Evolutionary conservation across 2,888 invertebrate species (phyloP), one percentile per base, ranked within the genome.

Genomic region (Platerodrilus igneus): DNA sequence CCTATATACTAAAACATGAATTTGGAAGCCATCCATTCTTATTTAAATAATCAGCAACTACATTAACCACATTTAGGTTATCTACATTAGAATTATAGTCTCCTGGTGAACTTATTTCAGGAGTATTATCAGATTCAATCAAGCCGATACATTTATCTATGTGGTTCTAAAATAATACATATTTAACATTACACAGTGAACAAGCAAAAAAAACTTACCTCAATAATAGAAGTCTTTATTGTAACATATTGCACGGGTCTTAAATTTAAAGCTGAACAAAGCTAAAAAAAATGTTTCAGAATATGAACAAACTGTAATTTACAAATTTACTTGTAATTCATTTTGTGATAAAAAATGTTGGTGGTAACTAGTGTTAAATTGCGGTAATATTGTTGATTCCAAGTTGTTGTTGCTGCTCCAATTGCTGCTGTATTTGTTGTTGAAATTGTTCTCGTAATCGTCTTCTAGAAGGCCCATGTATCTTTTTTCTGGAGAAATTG

Each of bases 221-320:
- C 79, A 40, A 94, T 75, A 47, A 92, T 76, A 54, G 90, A 78
- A 8, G 91, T 84, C 70, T 94, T 94, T 67, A 92, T 75, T 3
- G 90, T 88, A 55, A 89, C 79, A 73, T 92, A 94, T 67, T 87
- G 88, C 41, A 88, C 82, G 48, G 92, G 88, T 54, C 86, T 81
- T 62, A 93, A 73, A 63, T 87, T 84, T 60, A 92, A 75, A 41
- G 80, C 71, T 35, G 77, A 73, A 68, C 89, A 90, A 48, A 89
- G 68, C 81, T 86, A 73, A 53, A 73, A 69, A 25, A 59, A 47
- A 51, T 15, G 11, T 18, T 16, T 3, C 16, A 14, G 3, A 21
- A 28, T 28, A 17, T 8, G 11, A 3, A 16, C 17, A 23, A 17
- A 21, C 4, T 40, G 17, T 4, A 15, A n/a, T n/a, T n/a, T n/a